Conservation (phyloP, 2,797 vertebrate species). For the Myotis planiceps region DNA sequence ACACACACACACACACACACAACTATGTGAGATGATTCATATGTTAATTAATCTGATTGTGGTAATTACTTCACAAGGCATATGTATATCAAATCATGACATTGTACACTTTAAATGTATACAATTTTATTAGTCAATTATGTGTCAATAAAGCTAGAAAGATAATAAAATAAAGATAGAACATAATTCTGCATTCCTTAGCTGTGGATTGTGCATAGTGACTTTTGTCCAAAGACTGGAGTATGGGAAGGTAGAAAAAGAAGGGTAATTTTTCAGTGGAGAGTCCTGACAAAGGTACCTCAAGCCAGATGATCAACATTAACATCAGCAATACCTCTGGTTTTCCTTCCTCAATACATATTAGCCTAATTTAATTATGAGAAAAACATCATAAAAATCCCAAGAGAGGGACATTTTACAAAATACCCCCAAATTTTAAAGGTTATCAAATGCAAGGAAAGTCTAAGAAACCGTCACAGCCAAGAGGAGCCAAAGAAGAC, state of each 20-base stretch:
- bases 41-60: not conserved
- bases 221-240: not conserved
- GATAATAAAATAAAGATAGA: not conserved
- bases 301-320: not conserved
- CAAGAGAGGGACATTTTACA: not conserved
- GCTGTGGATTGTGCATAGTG: not conserved
- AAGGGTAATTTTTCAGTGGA: not conserved
- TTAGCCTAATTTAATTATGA: not conserved
- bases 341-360: not conserved
- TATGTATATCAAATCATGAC: not conserved
- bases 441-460: not conserved
- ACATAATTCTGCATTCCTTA: not conserved
- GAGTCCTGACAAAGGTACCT: not conserved
- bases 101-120: not conserved
- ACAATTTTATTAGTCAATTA: not conserved
- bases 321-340: not conserved
- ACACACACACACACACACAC: not conserved
- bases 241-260: not conserved
- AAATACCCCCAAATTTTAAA: not conserved
- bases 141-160: not conserved
- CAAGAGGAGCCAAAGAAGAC: not conserved
- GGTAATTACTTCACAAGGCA: not conserved
- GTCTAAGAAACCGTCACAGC: not conserved
- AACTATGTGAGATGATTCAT: not conserved
- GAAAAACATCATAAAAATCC: not conserved